Conservation (phyloP, 1,140 invertebrate genomes). For the Polyergus mexicanus region DNA sequence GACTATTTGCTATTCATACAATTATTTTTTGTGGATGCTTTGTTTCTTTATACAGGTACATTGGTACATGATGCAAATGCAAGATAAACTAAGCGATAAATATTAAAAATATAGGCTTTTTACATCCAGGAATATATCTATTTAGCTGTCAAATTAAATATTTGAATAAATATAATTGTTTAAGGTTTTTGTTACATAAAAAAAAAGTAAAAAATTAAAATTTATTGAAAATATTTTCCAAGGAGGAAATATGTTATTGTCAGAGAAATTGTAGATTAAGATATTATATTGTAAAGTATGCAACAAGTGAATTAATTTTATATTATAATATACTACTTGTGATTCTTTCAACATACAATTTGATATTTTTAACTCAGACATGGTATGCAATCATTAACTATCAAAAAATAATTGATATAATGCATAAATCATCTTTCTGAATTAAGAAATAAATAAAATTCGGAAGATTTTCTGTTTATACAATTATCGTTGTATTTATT, state of each 20-base stretch:
- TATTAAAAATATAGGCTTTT: constrained; percentile 33
- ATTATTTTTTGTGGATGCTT: neutral
- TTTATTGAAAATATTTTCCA: constrained; percentile 28
- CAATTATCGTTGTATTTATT: constrained; percentile 33
- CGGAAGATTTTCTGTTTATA: neutral
- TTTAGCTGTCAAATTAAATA: neutral
- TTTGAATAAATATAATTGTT: neutral
- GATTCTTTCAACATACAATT: neutral
- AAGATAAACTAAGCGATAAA: constrained; percentile 1
- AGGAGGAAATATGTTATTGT: neutral
- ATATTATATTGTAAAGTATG: constrained; percentile 3
- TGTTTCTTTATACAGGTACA: constrained; percentile 2
- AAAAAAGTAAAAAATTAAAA: constrained; percentile 6
- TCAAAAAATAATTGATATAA: constrained; percentile 8
- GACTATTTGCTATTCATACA: neutral
- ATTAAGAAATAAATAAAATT: constrained; percentile 34
- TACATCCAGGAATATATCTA: neutral
- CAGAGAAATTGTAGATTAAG: constrained; percentile 2
- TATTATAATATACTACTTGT: neutral
- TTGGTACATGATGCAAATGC: neutral
- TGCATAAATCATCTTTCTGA: neutral
- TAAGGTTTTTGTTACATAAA: neutral
- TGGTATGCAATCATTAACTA: constrained; percentile 6
- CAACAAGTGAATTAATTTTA: constrained; percentile 12
- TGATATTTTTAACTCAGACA: neutral